phyloP scores from a whole-genome alignment of 1,140 invertebrate species.

The Ridgeia piscesae region DNA sequence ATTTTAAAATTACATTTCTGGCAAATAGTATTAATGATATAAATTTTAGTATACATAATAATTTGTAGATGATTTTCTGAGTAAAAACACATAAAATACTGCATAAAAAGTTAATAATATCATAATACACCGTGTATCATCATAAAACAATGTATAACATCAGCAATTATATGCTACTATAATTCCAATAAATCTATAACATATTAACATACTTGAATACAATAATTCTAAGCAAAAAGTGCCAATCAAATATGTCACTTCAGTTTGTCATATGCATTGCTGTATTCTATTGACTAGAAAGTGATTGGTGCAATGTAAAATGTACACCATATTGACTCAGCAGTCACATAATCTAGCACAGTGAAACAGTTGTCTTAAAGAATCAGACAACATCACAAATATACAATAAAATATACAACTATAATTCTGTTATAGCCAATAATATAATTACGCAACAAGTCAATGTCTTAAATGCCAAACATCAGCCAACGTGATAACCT shows the following conservation, averaged over 20 bases:
- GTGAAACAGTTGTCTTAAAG: background rate
- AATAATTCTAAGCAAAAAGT: no score
- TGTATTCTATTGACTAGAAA: no score
- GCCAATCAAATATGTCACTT: no score
- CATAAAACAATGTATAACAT: background rate
- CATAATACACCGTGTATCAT: background rate
- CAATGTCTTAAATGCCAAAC: no score
- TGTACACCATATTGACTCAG: background rate
- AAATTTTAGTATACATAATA: background rate
- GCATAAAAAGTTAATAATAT: background rate
- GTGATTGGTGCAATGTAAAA: no score
- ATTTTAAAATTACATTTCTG: no score
- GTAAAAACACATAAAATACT: background rate
- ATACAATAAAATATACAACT: background rate
- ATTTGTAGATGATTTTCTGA: background rate
- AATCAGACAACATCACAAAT: background rate
- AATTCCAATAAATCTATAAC: background rate
- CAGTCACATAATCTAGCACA: background rate
- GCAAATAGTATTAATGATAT: background rate
- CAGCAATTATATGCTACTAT: background rate
- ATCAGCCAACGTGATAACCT: no score
- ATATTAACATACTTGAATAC: background rate
- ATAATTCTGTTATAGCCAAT: background rate
- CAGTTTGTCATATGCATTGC: no score
- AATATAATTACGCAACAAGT: background rate